Conservation (phyloP, 1,140 invertebrate species). For the Callitettix versicolor region DNA sequence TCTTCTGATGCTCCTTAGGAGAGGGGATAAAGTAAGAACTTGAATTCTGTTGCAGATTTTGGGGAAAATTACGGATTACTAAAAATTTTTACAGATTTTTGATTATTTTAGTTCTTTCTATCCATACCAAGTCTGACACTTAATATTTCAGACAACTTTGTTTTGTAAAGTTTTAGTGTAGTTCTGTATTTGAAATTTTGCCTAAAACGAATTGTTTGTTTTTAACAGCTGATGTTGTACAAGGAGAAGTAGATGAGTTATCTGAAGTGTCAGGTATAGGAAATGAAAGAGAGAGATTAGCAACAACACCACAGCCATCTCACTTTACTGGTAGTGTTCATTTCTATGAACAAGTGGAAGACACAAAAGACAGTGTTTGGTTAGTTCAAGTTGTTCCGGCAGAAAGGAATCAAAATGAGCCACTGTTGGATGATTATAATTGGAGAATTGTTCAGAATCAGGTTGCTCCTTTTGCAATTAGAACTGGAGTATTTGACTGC, state of each 20-base stretch:
- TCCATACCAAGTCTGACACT: too few relatives aligned
- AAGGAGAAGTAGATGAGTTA: slow-evolving; percentile 27
- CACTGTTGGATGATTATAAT: slow-evolving; percentile 29
- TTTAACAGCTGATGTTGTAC: slow-evolving; percentile 21
- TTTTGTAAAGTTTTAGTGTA: too few relatives aligned
- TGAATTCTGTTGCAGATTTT: too few relatives aligned
- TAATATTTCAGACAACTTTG: too few relatives aligned
- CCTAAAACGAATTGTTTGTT: too few relatives aligned
- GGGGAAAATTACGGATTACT: too few relatives aligned
- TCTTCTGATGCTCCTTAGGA: too few relatives aligned
- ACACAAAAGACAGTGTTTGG: slow-evolving; percentile 46
- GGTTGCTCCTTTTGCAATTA: slow-evolving; percentile 37
- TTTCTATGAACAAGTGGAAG: slow-evolving; percentile 40
- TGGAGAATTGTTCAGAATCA: slow-evolving; percentile 36
- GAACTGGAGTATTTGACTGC: slow-evolving; percentile 40
- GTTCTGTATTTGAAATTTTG: too few relatives aligned
- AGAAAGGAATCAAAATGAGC: slow-evolving; percentile 11
- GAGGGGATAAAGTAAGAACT: too few relatives aligned
- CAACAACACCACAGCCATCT: slow-evolving; percentile 26
- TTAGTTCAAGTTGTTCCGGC: slow-evolving; percentile 36
- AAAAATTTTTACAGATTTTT: too few relatives aligned
- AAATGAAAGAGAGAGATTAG: slow-evolving; percentile 6
- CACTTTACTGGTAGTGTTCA: slow-evolving; percentile 39
- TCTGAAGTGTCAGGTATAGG: slow-evolving; percentile 4
- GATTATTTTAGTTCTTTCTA: too few relatives aligned